Evolutionary conservation across 2,113 vertebrate genomes (phyloP).

Genomic region (Bos indicus): DNA sequence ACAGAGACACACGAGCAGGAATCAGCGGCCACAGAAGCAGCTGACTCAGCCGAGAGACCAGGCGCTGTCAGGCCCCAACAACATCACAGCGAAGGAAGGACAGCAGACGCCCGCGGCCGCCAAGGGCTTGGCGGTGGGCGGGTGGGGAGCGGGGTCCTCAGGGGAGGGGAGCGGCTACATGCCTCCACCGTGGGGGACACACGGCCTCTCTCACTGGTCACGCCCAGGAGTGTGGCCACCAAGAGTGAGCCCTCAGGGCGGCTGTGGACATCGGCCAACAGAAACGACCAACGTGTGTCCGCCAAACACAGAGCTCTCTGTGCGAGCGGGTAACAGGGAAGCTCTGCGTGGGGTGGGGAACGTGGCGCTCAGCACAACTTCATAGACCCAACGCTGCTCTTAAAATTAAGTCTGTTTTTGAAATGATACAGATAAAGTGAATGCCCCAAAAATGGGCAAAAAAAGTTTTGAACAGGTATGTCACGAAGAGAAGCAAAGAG

Average conservation of each 20-base stretch:
- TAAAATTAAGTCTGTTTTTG: background rate
- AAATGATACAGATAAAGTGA: background rate
- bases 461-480: background rate
- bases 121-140: fast-evolving
- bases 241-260: background rate
- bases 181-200: fast-evolving
- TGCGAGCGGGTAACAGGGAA: background rate
- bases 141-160: background rate
- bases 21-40: background rate
- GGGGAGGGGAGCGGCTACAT: fast-evolving
- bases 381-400: background rate
- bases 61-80: fast-evolving
- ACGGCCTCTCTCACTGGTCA: fast-evolving
- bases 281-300: background rate
- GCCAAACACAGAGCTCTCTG: background rate
- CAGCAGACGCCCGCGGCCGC: background rate
- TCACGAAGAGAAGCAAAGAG: background rate
- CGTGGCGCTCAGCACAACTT: background rate
- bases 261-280: background rate
- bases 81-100: fast-evolving
- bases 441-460: background rate
- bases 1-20: fast-evolving
- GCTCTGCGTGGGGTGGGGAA: fast-evolving
- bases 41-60: fast-evolving
- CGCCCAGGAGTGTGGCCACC: background rate